Percentiles rank a stretch among this genome's conserved stretches.
Conservation (phyloP, 2,797 vertebrate species). For the Myripristis murdjan region DNA sequence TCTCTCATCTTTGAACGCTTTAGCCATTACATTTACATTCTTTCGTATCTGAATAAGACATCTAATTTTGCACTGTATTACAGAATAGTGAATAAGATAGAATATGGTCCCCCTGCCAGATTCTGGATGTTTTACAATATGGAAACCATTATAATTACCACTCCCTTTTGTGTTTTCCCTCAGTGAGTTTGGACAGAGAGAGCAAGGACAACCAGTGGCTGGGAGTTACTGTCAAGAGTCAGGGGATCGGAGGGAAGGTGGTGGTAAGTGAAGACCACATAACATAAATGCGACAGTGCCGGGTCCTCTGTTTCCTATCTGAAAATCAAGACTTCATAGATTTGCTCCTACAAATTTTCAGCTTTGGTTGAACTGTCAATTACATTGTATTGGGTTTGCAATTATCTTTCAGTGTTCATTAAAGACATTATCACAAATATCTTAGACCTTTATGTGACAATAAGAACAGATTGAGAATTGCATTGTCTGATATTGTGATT, state of each 20-base stretch:
- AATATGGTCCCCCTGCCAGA: too few species aligned
- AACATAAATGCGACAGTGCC: slow-evolving; percentile 11
- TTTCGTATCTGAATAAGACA: not conserved
- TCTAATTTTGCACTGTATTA: not conserved
- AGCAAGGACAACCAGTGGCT: slow-evolving; percentile 98
- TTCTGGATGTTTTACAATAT: slow-evolving; percentile 40
- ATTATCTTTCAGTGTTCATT: too few species aligned
- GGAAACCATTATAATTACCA: slow-evolving; percentile 10
- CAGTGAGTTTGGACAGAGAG: slow-evolving; percentile 88
- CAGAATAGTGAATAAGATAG: not conserved
- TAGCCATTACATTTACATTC: not conserved
- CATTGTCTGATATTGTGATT: too few species aligned
- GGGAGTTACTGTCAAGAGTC: slow-evolving; percentile 95
- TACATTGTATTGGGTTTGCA: not conserved
- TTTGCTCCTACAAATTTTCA: not conserved
- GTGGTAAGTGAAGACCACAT: slow-evolving; percentile 86
- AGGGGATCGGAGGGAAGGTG: slow-evolving; percentile 95
- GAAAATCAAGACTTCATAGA: not conserved
- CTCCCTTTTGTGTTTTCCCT: slow-evolving; percentile 49
- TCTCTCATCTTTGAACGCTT: not conserved
- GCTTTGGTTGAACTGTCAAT: not conserved
- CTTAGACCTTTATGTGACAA: too few species aligned
- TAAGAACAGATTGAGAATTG: too few species aligned
- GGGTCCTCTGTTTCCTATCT: not conserved
- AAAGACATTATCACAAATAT: too few species aligned